These are phyloP conservation scores for Rousettus leschenaultii DNA, from an alignment of 2,113 vertebrate genomes.

Conservation along the genomic window DNA sequence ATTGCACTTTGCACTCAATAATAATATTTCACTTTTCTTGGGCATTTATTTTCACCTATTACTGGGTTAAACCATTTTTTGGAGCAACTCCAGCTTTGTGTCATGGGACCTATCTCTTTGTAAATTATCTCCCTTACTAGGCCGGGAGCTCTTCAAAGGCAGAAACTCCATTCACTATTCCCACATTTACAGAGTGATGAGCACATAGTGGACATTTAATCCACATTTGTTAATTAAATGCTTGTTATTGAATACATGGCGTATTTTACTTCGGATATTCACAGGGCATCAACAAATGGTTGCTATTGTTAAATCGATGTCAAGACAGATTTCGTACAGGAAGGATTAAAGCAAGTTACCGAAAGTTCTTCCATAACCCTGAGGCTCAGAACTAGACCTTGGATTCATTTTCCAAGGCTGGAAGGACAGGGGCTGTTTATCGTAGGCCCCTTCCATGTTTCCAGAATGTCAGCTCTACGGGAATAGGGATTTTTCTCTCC, in stretches of 20 bases:
- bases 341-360: not conserved
- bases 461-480: not conserved
- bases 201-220: not conserved
- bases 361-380: not conserved
- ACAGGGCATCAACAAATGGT: not conserved
- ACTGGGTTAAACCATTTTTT: slow-evolving; percentile 28
- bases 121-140: not conserved
- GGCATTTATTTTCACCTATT: not conserved
- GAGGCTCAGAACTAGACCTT: slow-evolving; percentile 14
- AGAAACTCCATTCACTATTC: not conserved
- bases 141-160: not conserved
- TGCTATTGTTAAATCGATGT: not conserved
- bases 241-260: not conserved
- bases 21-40: not conserved
- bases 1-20: not conserved
- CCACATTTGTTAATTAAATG: slow-evolving; percentile 14
- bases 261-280: not conserved
- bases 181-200: slow-evolving; percentile 4
- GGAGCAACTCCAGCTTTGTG: not conserved
- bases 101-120: not conserved
- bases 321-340: not conserved
- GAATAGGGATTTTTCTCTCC: not conserved
- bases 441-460: not conserved
- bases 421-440: not conserved
- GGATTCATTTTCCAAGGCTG: not conserved